Conservation (phyloP, 2,888 invertebrate genomes). For the Brachyopa scutellaris region DNA sequence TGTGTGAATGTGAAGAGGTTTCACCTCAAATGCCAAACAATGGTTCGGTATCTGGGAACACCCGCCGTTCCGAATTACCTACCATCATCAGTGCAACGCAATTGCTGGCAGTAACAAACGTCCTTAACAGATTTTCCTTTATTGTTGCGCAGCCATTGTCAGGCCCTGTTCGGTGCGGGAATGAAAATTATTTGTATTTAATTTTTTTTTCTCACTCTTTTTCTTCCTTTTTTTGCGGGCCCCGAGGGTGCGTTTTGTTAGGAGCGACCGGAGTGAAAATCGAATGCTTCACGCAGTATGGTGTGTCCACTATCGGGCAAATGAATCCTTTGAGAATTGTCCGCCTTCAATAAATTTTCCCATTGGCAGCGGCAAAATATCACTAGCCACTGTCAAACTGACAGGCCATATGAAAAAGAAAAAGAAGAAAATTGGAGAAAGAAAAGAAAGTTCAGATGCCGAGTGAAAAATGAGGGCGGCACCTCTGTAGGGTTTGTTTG, state of each 20-base stretch:
- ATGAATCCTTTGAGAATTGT: slow-evolving; percentile 70
- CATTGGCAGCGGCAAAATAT: slow-evolving; percentile 61
- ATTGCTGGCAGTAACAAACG: slow-evolving; percentile 53
- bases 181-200: slow-evolving; percentile 66
- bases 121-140: slow-evolving; percentile 65
- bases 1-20: slow-evolving; percentile 61
- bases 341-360: slow-evolving; percentile 72
- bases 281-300: slow-evolving; percentile 57
- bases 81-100: slow-evolving; percentile 66
- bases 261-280: slow-evolving; percentile 26
- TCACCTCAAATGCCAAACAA: slow-evolving; percentile 72
- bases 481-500: slow-evolving; percentile 65
- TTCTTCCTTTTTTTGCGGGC: slow-evolving; percentile 43
- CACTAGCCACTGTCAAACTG: slow-evolving; percentile 11
- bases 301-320: slow-evolving; percentile 56
- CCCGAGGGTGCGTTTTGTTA: slow-evolving; percentile 61
- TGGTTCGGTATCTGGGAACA: slow-evolving; percentile 67
- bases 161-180: slow-evolving; percentile 43
- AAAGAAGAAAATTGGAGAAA: background rate
- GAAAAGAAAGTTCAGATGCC: slow-evolving; percentile 53
- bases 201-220: slow-evolving; percentile 45
- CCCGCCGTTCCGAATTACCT: slow-evolving; percentile 71
- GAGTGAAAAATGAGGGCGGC: slow-evolving; percentile 62
- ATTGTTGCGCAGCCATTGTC: slow-evolving; percentile 59
- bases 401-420: background rate